Base-by-base conservation (phyloP, 2,113 vertebrate genomes). In the Fregetta grallaria region DNA sequence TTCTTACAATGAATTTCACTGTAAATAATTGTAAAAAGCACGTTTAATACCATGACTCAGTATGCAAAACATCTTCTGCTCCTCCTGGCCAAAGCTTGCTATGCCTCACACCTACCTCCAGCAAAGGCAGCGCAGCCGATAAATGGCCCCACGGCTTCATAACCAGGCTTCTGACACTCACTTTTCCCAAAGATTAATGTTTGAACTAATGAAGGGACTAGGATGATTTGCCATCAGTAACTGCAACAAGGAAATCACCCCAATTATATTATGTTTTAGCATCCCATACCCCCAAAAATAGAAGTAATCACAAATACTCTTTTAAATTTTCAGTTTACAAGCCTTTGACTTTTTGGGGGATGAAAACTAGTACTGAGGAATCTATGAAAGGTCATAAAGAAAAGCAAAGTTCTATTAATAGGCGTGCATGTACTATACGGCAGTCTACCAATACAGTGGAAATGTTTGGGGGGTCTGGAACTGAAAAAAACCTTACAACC, bases 301-400 rank as follows among this genome's bases (percentile, higher is more conserved):
- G 42, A 87, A 93, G 14, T 36, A 3, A 72, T 63, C 58, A 47
- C 40, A 92, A 61, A 88, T 9, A 72, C 23, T 65, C 5, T 0
- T 0, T 0, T 40, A 32, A 6, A n/a, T 53, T 53, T 55, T 86
- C 30, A 25, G 4, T 78, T 56, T 61, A 61, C 3, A 8, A 59
- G 21, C 10, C 21, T 23, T 74, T 68, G 30, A 17, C 16, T n/a
- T 88, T 68, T 68, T 30, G 11, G 11, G 3, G 1, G 15, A 2
- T n/a, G 26, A 65, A 80, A 67, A 62, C 45, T 49, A 82, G 34
- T 42, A 13, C 49, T 76, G 53, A 88, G 38, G 50, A 49, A 63
- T 56, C 40, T 68, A 14, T 61, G 40, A 80, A 78, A 73, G 16
- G 19, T 45, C 42, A 77, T 50, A 62, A 70, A 81, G 25, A 55